These are phyloP conservation scores for Drosophila kurseongensis DNA, from an alignment of 1,140 invertebrate genomes.

Conservation along the genomic window DNA sequence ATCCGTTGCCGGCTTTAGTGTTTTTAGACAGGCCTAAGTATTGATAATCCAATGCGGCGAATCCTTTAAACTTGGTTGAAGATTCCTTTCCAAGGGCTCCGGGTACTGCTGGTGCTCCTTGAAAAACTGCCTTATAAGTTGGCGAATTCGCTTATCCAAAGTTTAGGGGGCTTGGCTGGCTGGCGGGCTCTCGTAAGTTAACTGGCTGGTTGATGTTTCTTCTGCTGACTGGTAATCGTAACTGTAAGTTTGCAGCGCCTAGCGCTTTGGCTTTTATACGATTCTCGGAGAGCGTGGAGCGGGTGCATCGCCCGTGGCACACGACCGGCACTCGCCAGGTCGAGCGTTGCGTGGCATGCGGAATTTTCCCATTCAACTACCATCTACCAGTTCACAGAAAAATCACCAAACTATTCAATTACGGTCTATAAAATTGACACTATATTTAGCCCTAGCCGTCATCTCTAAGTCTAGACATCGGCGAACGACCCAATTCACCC, in stretches of 20 bases:
- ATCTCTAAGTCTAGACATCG: conserved; percentile 25
- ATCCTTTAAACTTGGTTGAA: not conserved
- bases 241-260: conserved; percentile 25
- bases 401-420: conserved; percentile 50
- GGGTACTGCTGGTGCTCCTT: not conserved
- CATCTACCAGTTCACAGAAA: conserved; percentile 48
- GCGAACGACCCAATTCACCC: conserved; percentile 22
- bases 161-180: not conserved
- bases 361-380: conserved; percentile 59
- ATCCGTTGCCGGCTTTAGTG: conserved; percentile 14
- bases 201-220: conserved; percentile 16
- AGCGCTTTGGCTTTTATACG: conserved; percentile 59
- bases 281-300: conserved; percentile 44
- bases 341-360: conserved; percentile 22
- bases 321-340: conserved; percentile 32
- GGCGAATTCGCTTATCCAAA: not conserved
- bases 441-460: conserved; percentile 61
- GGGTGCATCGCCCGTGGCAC: conserved; percentile 37
- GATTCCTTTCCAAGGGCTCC: not conserved
- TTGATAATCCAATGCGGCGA: conserved; percentile 22
- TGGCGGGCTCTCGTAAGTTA: conserved; percentile 1
- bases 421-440: conserved; percentile 34
- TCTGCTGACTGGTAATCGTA: conserved; percentile 20
- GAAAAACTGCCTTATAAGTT: not conserved
- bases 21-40: not conserved